These are phyloP conservation scores for Marmota monax DNA, from an alignment of 2,113 vertebrate species.

Conservation along the genomic window DNA sequence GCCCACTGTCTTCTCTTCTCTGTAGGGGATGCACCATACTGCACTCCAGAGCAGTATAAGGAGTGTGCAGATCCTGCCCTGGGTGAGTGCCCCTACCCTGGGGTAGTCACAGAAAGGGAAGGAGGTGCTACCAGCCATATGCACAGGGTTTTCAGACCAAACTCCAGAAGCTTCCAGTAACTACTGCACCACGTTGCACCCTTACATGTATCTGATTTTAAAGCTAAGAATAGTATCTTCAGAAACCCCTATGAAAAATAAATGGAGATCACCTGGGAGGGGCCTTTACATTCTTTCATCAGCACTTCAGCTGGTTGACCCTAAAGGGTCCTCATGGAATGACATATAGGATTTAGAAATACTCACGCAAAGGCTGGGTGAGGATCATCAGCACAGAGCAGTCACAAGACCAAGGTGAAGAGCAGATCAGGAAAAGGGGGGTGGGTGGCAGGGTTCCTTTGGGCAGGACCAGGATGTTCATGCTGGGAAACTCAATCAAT, in stretches of 20 bases:
- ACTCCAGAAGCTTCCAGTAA: not conserved
- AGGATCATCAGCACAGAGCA: not conserved
- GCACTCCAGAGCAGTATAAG: slow-evolving; percentile 99
- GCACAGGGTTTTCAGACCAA: not conserved
- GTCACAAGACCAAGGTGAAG: not conserved
- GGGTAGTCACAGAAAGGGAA: not conserved
- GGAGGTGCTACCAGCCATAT: not conserved
- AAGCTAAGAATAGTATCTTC: not conserved
- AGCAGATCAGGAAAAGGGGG: not conserved
- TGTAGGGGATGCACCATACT: slow-evolving; percentile 97
- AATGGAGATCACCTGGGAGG: not conserved
- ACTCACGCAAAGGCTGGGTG: not conserved
- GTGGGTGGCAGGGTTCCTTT: not conserved
- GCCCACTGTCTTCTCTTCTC: slow-evolving; percentile 50
- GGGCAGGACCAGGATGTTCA: not conserved
- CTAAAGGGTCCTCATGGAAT: not conserved
- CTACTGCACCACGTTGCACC: not conserved
- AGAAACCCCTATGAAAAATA: not conserved
- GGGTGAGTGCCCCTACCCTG: slow-evolving; percentile 89
- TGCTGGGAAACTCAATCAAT: slow-evolving; percentile 63
- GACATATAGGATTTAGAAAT: not conserved
- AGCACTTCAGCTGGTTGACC: not conserved
- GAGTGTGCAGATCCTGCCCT: slow-evolving; percentile 98
- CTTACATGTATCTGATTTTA: not conserved
- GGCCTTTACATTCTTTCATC: not conserved